These are phyloP conservation scores for Portevinia maculata DNA, from an alignment of 2,888 invertebrate species.

Conservation along the genomic window DNA sequence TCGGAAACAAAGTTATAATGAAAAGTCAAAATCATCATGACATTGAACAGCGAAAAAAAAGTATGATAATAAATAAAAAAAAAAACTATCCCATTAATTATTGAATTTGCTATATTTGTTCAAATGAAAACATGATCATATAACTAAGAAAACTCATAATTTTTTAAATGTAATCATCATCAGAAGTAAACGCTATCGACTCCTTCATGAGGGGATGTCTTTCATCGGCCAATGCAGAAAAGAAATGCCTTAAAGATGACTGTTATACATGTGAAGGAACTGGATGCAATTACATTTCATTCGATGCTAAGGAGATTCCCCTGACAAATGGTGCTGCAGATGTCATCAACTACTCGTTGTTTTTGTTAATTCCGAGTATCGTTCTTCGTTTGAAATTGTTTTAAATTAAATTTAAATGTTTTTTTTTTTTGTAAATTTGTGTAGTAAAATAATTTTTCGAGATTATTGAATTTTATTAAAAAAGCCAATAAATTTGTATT, in stretches of 20 bases:
- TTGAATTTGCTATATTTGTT: not conserved
- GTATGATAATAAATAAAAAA: not conserved
- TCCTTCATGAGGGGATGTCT: conserved; percentile 81
- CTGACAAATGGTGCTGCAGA: conserved; percentile 78
- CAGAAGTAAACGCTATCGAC: conserved; percentile 41
- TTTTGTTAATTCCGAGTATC: conserved; percentile 74
- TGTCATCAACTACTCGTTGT: conserved; percentile 70
- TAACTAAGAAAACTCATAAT: conserved; percentile 11
- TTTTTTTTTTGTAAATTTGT: conserved; percentile 5
- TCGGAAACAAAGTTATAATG: no score
- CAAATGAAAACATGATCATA: not conserved
- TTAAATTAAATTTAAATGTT: conserved; percentile 27
- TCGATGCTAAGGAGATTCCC: conserved; percentile 77
- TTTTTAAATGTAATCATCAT: conserved; percentile 21
- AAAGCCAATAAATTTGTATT: conserved; percentile 9
- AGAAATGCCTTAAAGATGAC: conserved; percentile 77
- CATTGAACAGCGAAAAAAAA: no score
- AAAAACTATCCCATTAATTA: not conserved
- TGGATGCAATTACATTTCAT: conserved; percentile 79
- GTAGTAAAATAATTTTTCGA: not conserved
- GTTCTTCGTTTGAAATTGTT: conserved; percentile 47
- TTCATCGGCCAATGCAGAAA: conserved; percentile 77
- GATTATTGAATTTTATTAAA: not conserved
- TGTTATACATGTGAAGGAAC: conserved; percentile 80
- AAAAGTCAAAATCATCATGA: no score